These are phyloP conservation scores for Unio pictorum DNA, from an alignment of 2,888 invertebrate genomes.

Conservation along the genomic window DNA sequence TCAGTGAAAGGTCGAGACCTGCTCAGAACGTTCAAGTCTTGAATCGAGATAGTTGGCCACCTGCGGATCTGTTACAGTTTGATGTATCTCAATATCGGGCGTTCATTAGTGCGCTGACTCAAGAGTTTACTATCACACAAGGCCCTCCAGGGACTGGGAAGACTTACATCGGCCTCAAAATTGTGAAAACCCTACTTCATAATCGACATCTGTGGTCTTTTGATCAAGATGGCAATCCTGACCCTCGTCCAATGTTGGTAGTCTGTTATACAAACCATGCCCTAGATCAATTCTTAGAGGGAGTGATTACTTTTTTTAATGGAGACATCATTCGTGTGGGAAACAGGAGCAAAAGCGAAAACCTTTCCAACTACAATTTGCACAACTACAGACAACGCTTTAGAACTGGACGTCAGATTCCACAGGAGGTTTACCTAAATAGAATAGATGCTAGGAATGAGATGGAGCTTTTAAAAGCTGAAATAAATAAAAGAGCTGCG, in stretches of 20 bases:
- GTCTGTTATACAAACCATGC: slow-evolving; percentile 71
- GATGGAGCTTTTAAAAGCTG: slow-evolving; percentile 30
- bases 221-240: slow-evolving; percentile 19
- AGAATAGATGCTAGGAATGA: slow-evolving; percentile 29
- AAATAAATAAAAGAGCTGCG: slow-evolving; percentile 39
- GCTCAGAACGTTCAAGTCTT: slow-evolving; percentile 18
- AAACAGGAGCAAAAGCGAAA: slow-evolving; percentile 56
- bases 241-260: slow-evolving; percentile 64
- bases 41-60: slow-evolving; percentile 23
- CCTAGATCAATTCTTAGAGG: slow-evolving; percentile 70
- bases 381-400: slow-evolving; percentile 31
- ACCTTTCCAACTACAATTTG: slow-evolving; percentile 38
- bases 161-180: slow-evolving; percentile 84
- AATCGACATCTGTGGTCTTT: slow-evolving; percentile 74
- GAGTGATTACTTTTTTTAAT: slow-evolving; percentile 53
- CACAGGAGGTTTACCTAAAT: slow-evolving; percentile 22
- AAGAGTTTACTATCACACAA: slow-evolving; percentile 68
- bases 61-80: slow-evolving; percentile 48
- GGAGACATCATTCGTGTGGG: slow-evolving; percentile 63
- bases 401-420: slow-evolving; percentile 21
- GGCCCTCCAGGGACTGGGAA: slow-evolving; percentile 91
- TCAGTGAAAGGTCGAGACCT: slow-evolving; percentile 20
- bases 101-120: slow-evolving; percentile 59
- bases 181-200: slow-evolving; percentile 78
- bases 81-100: slow-evolving; percentile 65